These are phyloP conservation scores for Cassiopea andromeda DNA, from an alignment of 30 jellyfish, hydroid and myxozoan genomes.

Conservation along the genomic window DNA sequence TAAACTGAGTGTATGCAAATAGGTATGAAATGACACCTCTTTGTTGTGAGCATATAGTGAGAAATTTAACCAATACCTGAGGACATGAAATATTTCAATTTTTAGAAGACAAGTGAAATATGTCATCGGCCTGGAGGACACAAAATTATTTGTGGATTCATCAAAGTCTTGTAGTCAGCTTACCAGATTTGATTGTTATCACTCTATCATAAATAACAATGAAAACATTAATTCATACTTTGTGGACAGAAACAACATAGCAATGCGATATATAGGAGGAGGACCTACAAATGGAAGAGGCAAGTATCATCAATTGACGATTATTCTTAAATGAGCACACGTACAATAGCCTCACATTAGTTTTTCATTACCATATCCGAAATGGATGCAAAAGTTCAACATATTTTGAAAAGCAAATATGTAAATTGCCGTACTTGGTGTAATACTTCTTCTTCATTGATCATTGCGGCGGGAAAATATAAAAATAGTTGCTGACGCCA, in stretches of 20 bases:
- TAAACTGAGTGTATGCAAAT: too few species aligned
- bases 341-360: too few species aligned
- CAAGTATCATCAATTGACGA: background rate
- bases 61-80: background rate
- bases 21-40: too few species aligned
- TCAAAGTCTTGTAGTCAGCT: constrained; percentile 17
- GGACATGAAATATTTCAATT: background rate
- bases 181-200: constrained; percentile 9
- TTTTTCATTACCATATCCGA: too few species aligned
- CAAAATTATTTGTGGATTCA: background rate
- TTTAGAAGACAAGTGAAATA: background rate
- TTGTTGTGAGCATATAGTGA: background rate
- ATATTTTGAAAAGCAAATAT: too few species aligned
- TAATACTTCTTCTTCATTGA: too few species aligned
- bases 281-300: constrained; percentile 31
- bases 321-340: too few species aligned
- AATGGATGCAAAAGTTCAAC: too few species aligned
- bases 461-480: too few species aligned
- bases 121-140: background rate
- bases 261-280: constrained; percentile 10
- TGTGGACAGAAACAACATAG: background rate
- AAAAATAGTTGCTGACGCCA: too few species aligned
- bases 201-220: background rate
- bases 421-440: too few species aligned
- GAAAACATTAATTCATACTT: background rate